Conservation (phyloP, 2,797 vertebrate genomes). For the Gallinago nigripennis region DNA sequence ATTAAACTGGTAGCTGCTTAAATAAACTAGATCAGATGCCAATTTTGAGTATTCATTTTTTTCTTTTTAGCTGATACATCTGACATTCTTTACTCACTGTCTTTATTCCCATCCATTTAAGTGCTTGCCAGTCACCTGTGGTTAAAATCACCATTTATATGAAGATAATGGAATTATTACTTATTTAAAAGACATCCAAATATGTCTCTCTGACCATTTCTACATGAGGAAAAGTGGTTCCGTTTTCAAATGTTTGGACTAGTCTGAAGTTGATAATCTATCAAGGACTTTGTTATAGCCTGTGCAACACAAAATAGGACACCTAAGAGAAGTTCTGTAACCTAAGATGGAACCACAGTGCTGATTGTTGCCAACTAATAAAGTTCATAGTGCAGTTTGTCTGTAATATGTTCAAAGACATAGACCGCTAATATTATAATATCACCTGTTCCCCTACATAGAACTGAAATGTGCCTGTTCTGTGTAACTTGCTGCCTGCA, state of each 20-base stretch:
- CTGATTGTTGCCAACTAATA: not conserved
- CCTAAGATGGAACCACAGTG: not conserved
- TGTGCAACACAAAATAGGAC: not conserved
- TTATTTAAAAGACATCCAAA: not conserved
- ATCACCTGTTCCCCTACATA: not conserved
- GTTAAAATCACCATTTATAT: not conserved
- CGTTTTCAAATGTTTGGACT: not conserved
- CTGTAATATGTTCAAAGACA: not conserved
- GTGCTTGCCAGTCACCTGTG: not conserved
- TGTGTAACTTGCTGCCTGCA: not conserved
- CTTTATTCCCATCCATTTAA: not conserved
- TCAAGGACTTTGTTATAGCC: not conserved
- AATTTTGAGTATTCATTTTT: not conserved
- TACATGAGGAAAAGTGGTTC: not conserved
- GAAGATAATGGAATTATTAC: not conserved
- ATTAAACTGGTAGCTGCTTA: not conserved
- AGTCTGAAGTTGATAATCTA: not conserved
- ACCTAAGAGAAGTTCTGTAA: not conserved
- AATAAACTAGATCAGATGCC: not conserved
- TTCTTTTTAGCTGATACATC: not conserved
- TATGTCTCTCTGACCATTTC: not conserved
- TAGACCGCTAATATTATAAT: not conserved
- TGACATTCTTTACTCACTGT: not conserved
- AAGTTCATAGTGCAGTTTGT: not conserved
- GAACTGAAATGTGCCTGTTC: not conserved